Conservation (phyloP, 2,888 invertebrate genomes). For the Cartodere bifasciata region DNA sequence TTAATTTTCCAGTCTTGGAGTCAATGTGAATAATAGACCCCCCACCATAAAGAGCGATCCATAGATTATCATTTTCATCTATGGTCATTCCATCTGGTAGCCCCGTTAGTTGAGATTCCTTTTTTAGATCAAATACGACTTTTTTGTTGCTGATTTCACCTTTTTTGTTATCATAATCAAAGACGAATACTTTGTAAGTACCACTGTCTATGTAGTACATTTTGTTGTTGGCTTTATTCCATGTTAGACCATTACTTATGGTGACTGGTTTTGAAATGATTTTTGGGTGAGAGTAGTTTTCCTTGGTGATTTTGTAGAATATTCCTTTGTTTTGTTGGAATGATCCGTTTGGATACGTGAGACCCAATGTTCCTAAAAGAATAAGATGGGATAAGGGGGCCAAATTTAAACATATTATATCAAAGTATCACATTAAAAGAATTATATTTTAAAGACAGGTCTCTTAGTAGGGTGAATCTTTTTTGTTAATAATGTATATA, state of each 20-base stretch:
- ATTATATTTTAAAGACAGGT: too few species aligned
- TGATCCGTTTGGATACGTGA: constrained; percentile 37
- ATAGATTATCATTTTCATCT: constrained; percentile 60
- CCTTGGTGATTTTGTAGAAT: constrained; percentile 43
- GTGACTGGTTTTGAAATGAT: constrained; percentile 36
- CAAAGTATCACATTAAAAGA: too few species aligned
- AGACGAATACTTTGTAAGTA: constrained; percentile 51
- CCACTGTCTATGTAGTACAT: constrained; percentile 72
- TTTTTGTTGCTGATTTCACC: constrained; percentile 36
- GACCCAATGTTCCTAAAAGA: constrained; percentile 49
- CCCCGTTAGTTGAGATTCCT: constrained; percentile 9
- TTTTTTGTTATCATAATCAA: constrained; percentile 49
- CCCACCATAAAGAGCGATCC: constrained; percentile 55
- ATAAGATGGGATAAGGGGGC: constrained; percentile 2
- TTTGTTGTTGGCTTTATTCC: constrained; percentile 54
- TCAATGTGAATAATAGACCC: constrained; percentile 45
- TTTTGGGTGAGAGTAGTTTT: constrained; percentile 24
- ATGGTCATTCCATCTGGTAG: constrained; percentile 49
- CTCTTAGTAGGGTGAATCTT: too few species aligned
- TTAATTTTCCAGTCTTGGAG: constrained; percentile 32
- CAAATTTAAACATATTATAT: too few species aligned
- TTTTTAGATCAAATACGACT: constrained; percentile 22
- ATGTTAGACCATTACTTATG: constrained; percentile 70
- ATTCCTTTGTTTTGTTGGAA: constrained; percentile 40
- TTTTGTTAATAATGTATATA: too few species aligned